Conservation (phyloP, 2,113 vertebrate genomes). For the Odobenus rosmarus region DNA sequence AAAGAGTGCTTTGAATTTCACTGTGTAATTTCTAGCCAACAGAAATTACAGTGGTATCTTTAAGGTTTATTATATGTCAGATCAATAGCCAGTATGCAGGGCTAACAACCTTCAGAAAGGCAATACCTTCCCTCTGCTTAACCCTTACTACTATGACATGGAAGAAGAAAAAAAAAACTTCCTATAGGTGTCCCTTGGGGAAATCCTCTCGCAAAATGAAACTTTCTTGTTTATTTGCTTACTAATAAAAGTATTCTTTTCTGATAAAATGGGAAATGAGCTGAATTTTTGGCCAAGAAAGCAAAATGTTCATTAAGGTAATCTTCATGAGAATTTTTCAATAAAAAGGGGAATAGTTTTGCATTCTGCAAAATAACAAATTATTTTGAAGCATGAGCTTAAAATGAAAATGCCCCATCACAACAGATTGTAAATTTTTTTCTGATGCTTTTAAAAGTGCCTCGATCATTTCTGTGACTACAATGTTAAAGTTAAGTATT, state of each 20-base stretch:
- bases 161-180: background rate
- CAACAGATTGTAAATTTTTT: slow-evolving; percentile 66
- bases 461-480: slow-evolving; percentile 75
- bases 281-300: slow-evolving; percentile 42
- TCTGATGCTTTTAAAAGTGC: slow-evolving; percentile 77
- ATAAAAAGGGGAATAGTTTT: slow-evolving; percentile 66
- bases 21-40: slow-evolving; percentile 85
- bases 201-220: slow-evolving; percentile 63
- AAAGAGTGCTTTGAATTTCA: slow-evolving; percentile 88
- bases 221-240: slow-evolving; percentile 48
- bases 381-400: slow-evolving; percentile 66
- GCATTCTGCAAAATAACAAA: slow-evolving; percentile 66
- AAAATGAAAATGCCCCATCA: slow-evolving; percentile 79
- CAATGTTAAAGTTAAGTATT: slow-evolving; percentile 43
- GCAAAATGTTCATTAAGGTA: slow-evolving; percentile 34
- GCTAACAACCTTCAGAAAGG: background rate
- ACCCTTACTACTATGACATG: slow-evolving; percentile 31
- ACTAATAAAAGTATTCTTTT: slow-evolving; percentile 66
- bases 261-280: slow-evolving; percentile 33
- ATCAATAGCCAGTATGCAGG: slow-evolving; percentile 81
- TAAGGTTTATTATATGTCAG: slow-evolving; percentile 82
- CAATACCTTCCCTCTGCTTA: slow-evolving; percentile 64
- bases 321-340: slow-evolving; percentile 45
- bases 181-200: background rate
- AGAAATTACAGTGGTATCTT: slow-evolving; percentile 87